Conservation (phyloP, 2,888 invertebrate species). For the Cataglyphis cursor region DNA sequence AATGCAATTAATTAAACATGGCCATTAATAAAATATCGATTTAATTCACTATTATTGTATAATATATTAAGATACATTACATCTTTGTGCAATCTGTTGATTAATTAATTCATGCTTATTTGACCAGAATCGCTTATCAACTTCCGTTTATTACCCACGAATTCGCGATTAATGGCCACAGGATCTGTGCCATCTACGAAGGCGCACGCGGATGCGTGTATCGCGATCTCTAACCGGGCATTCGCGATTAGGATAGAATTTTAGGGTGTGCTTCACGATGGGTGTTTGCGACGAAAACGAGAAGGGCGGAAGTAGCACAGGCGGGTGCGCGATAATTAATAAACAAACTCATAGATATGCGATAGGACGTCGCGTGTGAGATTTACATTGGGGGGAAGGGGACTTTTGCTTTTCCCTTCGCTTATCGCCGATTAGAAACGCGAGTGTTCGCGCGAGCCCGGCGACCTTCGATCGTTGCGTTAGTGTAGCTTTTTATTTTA, state of each 20-base stretch:
- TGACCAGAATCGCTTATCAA: conserved; percentile 31
- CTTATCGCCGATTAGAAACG: conserved; percentile 77
- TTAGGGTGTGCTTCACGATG: conserved; percentile 57
- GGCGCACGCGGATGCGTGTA: conserved; percentile 66
- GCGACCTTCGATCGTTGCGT: conserved; percentile 54
- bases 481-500: conserved; percentile 42
- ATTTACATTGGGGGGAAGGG: conserved; percentile 74
- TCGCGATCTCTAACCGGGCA: conserved; percentile 62
- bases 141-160: conserved; percentile 26
- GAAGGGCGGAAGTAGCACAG: background rate
- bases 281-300: background rate
- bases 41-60: background rate
- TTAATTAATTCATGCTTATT: conserved; percentile 10
- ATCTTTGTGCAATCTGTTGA: background rate
- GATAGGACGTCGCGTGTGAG: conserved; percentile 78
- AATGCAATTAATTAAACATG: too few species aligned
- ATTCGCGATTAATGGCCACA: conserved; percentile 58
- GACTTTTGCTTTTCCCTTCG: conserved; percentile 20
- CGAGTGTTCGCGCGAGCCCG: conserved; percentile 59
- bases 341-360: conserved; percentile 81
- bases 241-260: conserved; percentile 71
- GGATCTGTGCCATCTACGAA: conserved; percentile 51
- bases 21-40: background rate
- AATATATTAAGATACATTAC: background rate
- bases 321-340: conserved; percentile 77